These are phyloP conservation scores for Parnassius apollo DNA, from an alignment of 2,888 invertebrate species.

Conservation along the genomic window DNA sequence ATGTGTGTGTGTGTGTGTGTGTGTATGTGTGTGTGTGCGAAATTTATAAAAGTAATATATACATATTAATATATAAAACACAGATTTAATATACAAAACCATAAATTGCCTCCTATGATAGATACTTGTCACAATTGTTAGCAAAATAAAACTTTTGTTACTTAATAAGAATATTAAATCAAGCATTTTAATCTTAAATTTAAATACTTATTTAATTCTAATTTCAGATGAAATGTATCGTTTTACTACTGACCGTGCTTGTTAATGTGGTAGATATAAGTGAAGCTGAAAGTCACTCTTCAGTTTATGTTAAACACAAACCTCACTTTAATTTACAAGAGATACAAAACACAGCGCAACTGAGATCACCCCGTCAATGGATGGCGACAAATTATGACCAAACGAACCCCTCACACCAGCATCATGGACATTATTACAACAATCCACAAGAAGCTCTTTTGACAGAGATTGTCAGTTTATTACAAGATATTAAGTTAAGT, in stretches of 20 bases:
- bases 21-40: too few relatives aligned
- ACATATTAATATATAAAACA: too few relatives aligned
- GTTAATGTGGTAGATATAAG: slow-evolving; percentile 1
- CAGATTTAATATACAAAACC: too few relatives aligned
- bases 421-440: neutral
- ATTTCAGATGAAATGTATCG: slow-evolving; percentile 13
- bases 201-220: neutral
- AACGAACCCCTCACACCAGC: neutral
- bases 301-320: slow-evolving; percentile 4
- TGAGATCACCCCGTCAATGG: neutral
- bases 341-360: neutral
- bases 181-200: neutral
- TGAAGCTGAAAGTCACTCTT: neutral
- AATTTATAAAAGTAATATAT: too few relatives aligned
- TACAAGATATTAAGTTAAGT: slow-evolving; percentile 1
- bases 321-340: neutral
- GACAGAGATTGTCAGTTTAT: slow-evolving; percentile 5
- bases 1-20: too few relatives aligned
- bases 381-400: neutral
- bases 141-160: too few relatives aligned
- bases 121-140: too few relatives aligned
- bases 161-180: too few relatives aligned
- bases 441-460: slow-evolving; percentile 1
- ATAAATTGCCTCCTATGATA: too few relatives aligned
- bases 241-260: neutral